Base-by-base conservation (phyloP, 2,113 vertebrate species). In the Tretioscincus oriximinensis region DNA sequence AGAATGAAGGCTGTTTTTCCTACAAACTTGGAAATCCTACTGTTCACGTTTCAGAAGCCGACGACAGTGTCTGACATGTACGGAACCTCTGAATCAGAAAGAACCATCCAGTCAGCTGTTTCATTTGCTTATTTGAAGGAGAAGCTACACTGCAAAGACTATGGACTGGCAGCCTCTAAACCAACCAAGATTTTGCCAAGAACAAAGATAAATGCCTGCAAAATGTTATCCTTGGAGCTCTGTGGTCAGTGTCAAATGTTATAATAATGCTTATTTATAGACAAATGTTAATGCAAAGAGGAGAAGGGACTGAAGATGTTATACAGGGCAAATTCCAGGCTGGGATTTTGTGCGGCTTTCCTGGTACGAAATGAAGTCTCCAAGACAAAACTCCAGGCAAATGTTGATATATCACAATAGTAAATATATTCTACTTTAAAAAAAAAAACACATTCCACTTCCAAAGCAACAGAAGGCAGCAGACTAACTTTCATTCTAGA, bases 21-120 rank as follows among this genome's bases (percentile, higher is more conserved):
- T 80, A 68, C 85, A 60, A 81, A 79, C 35, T 77, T 90, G 85
- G 82, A 92, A 85, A 84, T 88, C 81, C 82, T 89, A 63, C 88
- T 85, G 69, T 84, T 84, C 86, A 61, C 87, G 64, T 73, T 90
- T 85, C 78, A 77, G 83, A 81, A 88, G 73, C 65, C 68, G 73
- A 49, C 81, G 72, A 85, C 79, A 87, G 80, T 74, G 65, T 86
- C 74, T 85, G 84, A 91, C 70, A 51, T 7, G 7, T 68, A 83
- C 21, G 83, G 78, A 74, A 86, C 58, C 0, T 0, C 41, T 31
- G 24, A 84, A 54, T 81, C 77, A 83, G 63, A 79, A 88, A 77
- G 82, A 86, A 84, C 54, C 85, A 78, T 67, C 81, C 60, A 76
- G 77, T 83, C 76, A 88, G 75, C 72, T 91, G 47, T 70, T 76